Evolutionary conservation across 2,888 invertebrate species (phyloP).

Genomic region (Plemyria rubiginata): DNA sequence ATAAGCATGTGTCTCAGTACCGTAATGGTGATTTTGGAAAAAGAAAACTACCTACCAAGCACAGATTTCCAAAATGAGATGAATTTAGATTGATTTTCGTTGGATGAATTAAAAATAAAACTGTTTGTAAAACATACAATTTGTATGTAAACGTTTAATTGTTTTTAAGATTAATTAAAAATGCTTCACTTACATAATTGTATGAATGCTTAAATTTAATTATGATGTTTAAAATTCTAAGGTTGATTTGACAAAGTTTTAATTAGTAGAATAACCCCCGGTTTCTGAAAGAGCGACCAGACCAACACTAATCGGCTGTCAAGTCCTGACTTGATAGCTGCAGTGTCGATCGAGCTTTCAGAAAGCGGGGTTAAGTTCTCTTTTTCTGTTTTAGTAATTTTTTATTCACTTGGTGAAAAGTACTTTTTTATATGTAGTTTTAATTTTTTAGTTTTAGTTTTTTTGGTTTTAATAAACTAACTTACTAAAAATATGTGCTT

Average conservation of each 20-base stretch:
- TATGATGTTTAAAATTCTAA: conserved; percentile 19
- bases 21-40: neutral
- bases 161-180: conserved; percentile 13
- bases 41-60: neutral
- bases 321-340: too few relatives aligned
- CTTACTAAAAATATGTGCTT: conserved; percentile 23
- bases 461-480: conserved; percentile 33
- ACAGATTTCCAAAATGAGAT: conserved; percentile 10
- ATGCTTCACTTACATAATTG: conserved; percentile 23
- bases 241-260: conserved; percentile 22
- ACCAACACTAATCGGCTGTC: too few relatives aligned
- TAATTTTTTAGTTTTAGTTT: conserved; percentile 25
- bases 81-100: conserved; percentile 20
- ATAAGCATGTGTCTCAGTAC: too few relatives aligned
- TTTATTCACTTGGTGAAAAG: conserved; percentile 11
- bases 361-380: too few relatives aligned
- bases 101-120: conserved; percentile 21
- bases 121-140: conserved; percentile 5
- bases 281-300: too few relatives aligned
- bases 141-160: conserved; percentile 17
- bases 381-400: conserved; percentile 7
- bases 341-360: too few relatives aligned
- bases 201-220: conserved; percentile 21
- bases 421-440: conserved; percentile 31
- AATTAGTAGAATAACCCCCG: conserved; percentile 22